Conservation (phyloP, 2,797 vertebrate genomes). For the Taenioides sp. region DNA sequence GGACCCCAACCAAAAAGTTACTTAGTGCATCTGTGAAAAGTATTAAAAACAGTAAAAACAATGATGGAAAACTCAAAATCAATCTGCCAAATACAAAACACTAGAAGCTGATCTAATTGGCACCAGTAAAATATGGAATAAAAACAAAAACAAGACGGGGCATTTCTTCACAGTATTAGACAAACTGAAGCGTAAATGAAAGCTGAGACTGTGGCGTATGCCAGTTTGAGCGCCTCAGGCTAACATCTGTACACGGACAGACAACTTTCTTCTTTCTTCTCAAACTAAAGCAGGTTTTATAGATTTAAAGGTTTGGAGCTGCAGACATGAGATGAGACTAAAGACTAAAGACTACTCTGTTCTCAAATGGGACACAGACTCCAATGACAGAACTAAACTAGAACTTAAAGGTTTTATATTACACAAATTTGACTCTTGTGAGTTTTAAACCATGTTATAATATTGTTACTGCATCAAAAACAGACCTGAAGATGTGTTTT, state of each 20-base stretch:
- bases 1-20: no score
- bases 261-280: conserved; percentile 34
- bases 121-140: conserved; percentile 9
- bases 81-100: neutral
- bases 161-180: conserved; percentile 24
- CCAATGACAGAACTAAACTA: neutral
- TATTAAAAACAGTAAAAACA: neutral
- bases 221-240: conserved; percentile 49
- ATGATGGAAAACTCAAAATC: neutral
- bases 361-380: neutral
- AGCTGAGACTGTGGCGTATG: conserved; percentile 16
- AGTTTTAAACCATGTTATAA: no score
- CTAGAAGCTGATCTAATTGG: neutral
- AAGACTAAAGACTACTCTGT: neutral
- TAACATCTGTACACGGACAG: conserved; percentile 63
- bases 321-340: conserved; percentile 27
- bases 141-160: conserved; percentile 14
- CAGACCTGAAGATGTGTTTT: no score
- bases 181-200: conserved; percentile 35
- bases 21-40: no score
- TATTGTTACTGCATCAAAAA: no score
- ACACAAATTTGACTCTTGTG: no score
- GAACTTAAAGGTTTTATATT: no score
- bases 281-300: conserved; percentile 37
- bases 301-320: conserved; percentile 32